Evolutionary conservation across 2,797 vertebrate species (phyloP), one percentile per base, ranked within the genome.

Genomic region (Aselliscus stoliczkanus): DNA sequence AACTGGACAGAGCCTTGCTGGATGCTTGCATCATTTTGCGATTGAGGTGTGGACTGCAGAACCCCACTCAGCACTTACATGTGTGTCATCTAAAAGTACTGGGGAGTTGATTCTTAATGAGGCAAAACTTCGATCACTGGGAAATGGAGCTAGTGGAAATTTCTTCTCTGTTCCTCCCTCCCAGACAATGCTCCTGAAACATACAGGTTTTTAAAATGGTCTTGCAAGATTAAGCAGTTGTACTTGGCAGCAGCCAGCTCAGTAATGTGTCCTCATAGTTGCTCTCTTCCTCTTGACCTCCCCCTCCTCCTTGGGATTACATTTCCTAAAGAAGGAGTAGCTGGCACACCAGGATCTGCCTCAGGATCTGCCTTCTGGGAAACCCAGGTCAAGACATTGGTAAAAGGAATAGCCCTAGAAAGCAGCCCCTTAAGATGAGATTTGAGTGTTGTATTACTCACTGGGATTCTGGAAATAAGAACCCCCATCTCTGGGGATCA

Each of bases 161-260:
- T 92, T 65, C 76, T 90, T 91, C 56, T 70, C 18, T 85, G 64
- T 76, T 39, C 31, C 85, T 64, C 65, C 76, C 64, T 95, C 83
- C 65, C 34, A 54, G 83, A 52, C 80, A 93, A 93, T 70, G 69
- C 80, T 85, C 82, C 88, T 1, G 44, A 96, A 92, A 94, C 64
- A 79, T 34, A 88, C 42, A 25, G 92, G 76, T 95, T 94, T 93
- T 93, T 79, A 87, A 96, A 92, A 94, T 81, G 95, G 76, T 95
- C 96, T 93, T 89, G 96, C 87, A 94, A 96, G 93, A 96, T 89
- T 92, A 95, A 97, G 95, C 92, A 54, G 82, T 58, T 1, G 20
- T 31, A 69, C 82, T 91, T 86, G 87, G 86, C 88, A 77, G 58
- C 79, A 76, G 83, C 58, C 54, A 31, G 93, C 87, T 95, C 58